Base-by-base conservation (phyloP, 92 coral and sea anemone species). In the Anthopleura xanthogrammica region DNA sequence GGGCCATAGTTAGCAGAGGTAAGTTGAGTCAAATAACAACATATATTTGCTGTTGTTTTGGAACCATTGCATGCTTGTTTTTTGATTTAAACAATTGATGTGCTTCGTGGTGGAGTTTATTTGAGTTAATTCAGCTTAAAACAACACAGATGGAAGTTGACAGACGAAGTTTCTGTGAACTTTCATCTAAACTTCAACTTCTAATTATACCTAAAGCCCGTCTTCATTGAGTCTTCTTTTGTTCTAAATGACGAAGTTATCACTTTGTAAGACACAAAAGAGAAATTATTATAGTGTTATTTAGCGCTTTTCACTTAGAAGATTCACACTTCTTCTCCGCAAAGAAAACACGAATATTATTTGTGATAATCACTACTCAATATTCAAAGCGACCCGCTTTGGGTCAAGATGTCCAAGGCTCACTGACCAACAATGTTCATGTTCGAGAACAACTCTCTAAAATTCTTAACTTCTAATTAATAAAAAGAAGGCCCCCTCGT, bases 181-280 rank as follows among this genome's bases (percentile, higher is more conserved):
- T 70, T 81, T 48, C 39, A 50, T 57, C 55, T 20, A 68, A 80
- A 46, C 76, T 75, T 42, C 52, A 62, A 41, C 23, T 50, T 46
- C 16, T 70, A 46, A 70, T 46, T 48, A 81, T 48, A 20, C 50
- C 52, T 23, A 5, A 68, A 36, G 43, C 48, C 56, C 39, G 48
- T 43, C 56, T 79, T 66, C 57, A 81, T 23, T 42, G 16, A 46
- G 7, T 50, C 22, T 66, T 40, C 77, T 81, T 81, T 81, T 68
- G 77, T 50, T 16, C 58, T 66, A 43, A 13, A 20, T 10, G 58
- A 68, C 20, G 48, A 66, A 81, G 46, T 81, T 81, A 43, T 40
- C 84, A 71, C 84, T 81, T 81, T 58, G 22, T 22, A 13, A 7
- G 65, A 46, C 57, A 81, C 84, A 81, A 81, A 68, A 70, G 78